Evolutionary conservation across 1,140 invertebrate species (phyloP).

Genomic region (Scaptomyza graminum): DNA sequence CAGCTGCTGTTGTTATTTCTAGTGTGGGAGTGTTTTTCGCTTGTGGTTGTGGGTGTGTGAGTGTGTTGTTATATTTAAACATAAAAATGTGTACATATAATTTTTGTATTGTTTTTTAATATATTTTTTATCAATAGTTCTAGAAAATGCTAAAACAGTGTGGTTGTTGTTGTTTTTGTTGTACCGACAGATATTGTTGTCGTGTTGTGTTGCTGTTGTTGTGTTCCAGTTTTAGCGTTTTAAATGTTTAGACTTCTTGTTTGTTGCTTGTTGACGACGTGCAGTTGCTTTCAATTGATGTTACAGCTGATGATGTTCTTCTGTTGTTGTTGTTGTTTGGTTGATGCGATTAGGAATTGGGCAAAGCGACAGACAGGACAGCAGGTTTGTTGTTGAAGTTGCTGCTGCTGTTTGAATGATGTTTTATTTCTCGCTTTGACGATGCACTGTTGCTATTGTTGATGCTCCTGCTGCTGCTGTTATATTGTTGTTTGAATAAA

Average conservation of each 20-base stretch:
- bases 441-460: conserved; percentile 32
- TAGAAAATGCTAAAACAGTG: conserved; percentile 83
- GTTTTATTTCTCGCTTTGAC: conserved; percentile 45
- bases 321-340: conserved; percentile 23
- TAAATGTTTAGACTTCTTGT: conserved; percentile 33
- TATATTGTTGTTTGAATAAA: conserved; percentile 69
- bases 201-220: conserved; percentile 17
- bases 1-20: conserved; percentile 36
- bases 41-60: conserved; percentile 13
- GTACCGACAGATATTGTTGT: conserved; percentile 43
- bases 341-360: conserved; percentile 14
- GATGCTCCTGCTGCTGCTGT: conserved; percentile 25
- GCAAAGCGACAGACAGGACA: conserved; percentile 20
- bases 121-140: conserved; percentile 82
- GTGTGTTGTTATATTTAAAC: conserved; percentile 66
- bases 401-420: conserved; percentile 19
- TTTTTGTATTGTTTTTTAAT: conserved; percentile 68
- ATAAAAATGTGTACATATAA: conserved; percentile 71
- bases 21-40: conserved; percentile 7
- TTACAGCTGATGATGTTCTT: conserved; percentile 27
- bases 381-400: conserved; percentile 17
- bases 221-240: conserved; percentile 38
- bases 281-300: conserved; percentile 23
- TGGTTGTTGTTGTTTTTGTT: conserved; percentile 49
- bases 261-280: conserved; percentile 55